phyloP scores from a whole-genome alignment of 2,888 invertebrate species.

The Pyrrhosoma nymphula region DNA sequence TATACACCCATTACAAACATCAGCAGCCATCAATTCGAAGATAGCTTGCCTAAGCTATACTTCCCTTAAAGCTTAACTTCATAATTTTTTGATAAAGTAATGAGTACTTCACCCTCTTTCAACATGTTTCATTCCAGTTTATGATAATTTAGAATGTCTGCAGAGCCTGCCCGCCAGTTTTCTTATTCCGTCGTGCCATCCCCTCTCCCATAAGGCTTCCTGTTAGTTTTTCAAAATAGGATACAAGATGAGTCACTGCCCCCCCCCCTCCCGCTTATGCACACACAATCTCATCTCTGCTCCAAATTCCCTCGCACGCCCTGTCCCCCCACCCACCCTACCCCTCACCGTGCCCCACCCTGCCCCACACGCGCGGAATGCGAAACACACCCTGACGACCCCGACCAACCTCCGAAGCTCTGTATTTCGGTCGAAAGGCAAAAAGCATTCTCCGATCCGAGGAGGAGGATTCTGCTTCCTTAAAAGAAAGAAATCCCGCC shows the following conservation, averaged over 20 bases:
- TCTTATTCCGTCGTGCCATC: no score
- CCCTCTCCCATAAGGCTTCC: no score
- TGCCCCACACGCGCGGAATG: background rate
- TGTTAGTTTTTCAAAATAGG: background rate
- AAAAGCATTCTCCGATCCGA: background rate
- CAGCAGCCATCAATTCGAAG: no score
- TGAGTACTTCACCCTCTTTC: no score
- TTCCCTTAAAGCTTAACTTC: no score
- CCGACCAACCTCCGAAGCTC: background rate
- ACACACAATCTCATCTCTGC: background rate
- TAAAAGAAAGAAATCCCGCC: conserved; percentile 14
- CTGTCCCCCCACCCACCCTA: background rate
- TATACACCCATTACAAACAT: no score
- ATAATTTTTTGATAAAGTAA: no score
- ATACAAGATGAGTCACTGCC: background rate
- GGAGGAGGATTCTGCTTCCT: background rate
- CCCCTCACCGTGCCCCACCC: background rate
- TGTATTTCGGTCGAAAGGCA: background rate
- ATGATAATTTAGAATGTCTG: no score
- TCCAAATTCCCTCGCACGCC: background rate
- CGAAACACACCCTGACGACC: background rate
- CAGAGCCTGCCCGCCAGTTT: no score
- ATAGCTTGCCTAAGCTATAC: no score
- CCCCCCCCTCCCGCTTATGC: no score
- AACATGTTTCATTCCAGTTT: no score